Conservation (phyloP, 2,888 invertebrate genomes). For the Thereva unica region DNA sequence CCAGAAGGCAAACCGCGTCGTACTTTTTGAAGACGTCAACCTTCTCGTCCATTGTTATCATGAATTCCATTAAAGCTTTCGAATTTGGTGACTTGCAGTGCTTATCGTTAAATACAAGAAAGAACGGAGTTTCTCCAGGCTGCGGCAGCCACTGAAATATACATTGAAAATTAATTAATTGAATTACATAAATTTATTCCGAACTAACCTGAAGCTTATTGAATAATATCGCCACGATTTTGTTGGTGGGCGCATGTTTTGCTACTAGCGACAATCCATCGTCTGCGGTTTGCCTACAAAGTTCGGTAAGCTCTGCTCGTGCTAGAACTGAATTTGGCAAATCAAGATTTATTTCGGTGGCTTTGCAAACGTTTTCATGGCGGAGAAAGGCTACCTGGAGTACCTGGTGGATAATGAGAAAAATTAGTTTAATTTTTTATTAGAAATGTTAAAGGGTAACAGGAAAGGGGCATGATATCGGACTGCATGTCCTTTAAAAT, state of each 20-base stretch:
- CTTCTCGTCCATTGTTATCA: constrained; percentile 65
- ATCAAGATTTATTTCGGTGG: constrained; percentile 61
- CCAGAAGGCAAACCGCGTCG: constrained; percentile 65
- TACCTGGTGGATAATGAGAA: constrained; percentile 50
- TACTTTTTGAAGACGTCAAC: constrained; percentile 67
- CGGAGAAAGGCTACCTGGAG: constrained; percentile 60
- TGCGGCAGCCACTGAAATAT: constrained; percentile 47
- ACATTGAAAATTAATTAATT: constrained; percentile 2
- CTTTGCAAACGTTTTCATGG: constrained; percentile 65
- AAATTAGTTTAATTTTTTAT: too few relatives aligned
- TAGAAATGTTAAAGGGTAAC: too few relatives aligned
- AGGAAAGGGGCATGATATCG: too few relatives aligned
- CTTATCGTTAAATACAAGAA: constrained; percentile 51
- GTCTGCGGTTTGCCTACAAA: constrained; percentile 64
- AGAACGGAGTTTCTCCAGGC: constrained; percentile 50
- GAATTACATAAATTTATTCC: background rate
- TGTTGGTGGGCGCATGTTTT: constrained; percentile 60
- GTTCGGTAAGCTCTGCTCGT: constrained; percentile 63
- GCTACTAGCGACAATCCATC: constrained; percentile 71
- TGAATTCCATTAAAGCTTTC: constrained; percentile 65
- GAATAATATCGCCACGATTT: constrained; percentile 66
- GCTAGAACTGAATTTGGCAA: constrained; percentile 62
- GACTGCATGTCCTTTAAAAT: too few relatives aligned
- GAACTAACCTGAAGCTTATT: constrained; percentile 69
- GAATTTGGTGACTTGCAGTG: constrained; percentile 64